Conservation (phyloP, 2,113 vertebrate genomes). For the Nyctereutes procyonoides region DNA sequence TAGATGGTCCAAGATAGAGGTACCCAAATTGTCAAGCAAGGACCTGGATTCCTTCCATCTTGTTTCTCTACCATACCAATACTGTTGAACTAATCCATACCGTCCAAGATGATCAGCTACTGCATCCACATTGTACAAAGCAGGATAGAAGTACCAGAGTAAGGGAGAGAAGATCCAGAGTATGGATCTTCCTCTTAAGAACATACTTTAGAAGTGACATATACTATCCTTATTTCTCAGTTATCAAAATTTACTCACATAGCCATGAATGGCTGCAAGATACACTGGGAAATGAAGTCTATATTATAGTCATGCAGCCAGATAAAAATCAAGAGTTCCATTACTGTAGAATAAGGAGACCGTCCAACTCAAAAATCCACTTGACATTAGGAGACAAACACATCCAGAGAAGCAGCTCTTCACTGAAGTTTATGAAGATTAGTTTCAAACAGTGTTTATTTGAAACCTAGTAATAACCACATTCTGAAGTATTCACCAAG, state of each 20-base stretch:
- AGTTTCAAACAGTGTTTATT: constrained; percentile 61
- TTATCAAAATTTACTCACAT: not conserved
- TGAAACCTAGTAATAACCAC: constrained; percentile 63
- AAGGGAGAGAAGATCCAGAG: not conserved
- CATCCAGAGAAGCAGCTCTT: constrained; percentile 52
- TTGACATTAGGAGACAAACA: constrained; percentile 42
- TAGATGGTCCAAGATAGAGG: not conserved
- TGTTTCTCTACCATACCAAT: not conserved
- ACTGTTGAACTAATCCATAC: not conserved
- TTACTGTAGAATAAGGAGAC: not conserved
- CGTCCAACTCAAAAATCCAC: not conserved
- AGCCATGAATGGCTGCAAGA: not conserved
- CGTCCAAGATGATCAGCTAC: not conserved
- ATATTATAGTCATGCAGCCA: not conserved
- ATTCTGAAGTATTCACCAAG: constrained; percentile 46
- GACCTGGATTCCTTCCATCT: not conserved
- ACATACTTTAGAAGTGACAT: not conserved
- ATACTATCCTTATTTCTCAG: not conserved
- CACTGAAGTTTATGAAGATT: constrained; percentile 61
- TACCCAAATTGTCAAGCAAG: not conserved
- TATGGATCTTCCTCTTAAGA: not conserved
- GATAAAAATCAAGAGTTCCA: not conserved
- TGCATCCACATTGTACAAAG: not conserved
- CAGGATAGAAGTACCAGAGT: not conserved
- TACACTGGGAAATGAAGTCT: not conserved